Evolutionary conservation across 2,113 vertebrate genomes (phyloP), one percentile per base, ranked within the genome.

Genomic region (Tapirus terrestris): DNA sequence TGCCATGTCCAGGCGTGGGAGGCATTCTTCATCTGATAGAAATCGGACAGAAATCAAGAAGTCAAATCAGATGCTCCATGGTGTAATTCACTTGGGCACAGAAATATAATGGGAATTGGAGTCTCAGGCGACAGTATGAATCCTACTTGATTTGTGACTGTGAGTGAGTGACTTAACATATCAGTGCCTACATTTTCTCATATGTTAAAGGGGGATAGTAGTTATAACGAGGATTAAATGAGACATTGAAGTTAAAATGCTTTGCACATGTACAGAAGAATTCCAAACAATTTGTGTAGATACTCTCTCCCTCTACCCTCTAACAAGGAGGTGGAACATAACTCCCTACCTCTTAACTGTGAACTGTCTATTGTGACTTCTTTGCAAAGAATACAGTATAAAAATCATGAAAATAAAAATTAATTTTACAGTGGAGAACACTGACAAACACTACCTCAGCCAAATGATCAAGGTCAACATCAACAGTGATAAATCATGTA

Each of bases 241-340:
- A 36, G 39, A 45, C 72, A 45, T 5, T 68, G 60, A 13, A 48
- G 10, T 67, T 79, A 60, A 81, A 29, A 68, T 36, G 17, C 3
- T 48, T 75, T 65, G 9, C 58, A 60, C 12, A 2, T 2, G 3
- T 18, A 75, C 12, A 60, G 21, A 14, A 65, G 4, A 85, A 53
- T 60, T 89, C 45, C 9, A 53, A 51, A 36, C 58, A 45, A 65
- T 14, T 65, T 23, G 11, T 65, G 36, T 10, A 73, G 48, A 58
- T 60, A 29, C 0, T 45, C 8, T 12, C 1, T 39, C 11, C 27
- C 31, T 31, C 12, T 20, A 17, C 0, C 1, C 6, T 10, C 45
- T 2, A 21, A 48, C 21, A 83, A 51, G 27, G 76, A 65, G 14
- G 51, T 43, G 8, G 60, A 51, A 67, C 7, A 20, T 14, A 43